Percentiles rank a stretch among this genome's conserved stretches.
Evolutionary conservation across 2,888 invertebrate species (phyloP).

Genomic region (Pseudococcus jackbeardsleyi): DNA sequence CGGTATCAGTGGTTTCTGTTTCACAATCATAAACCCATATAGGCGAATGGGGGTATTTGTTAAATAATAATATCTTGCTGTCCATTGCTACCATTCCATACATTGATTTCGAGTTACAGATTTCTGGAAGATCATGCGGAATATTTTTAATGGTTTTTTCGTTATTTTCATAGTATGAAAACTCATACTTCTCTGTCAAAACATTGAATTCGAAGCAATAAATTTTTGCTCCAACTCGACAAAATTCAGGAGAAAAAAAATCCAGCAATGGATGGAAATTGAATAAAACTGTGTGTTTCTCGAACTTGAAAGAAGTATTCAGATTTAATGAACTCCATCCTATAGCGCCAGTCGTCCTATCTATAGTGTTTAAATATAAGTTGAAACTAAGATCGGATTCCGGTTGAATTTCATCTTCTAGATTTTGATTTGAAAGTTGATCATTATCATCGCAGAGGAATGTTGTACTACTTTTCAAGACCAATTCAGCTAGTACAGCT

Average conservation of each 20-base stretch:
- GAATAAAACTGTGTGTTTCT: neutral
- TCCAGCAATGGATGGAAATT: neutral
- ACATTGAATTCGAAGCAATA: neutral
- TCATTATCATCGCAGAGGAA: neutral
- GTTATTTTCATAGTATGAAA: too few species aligned
- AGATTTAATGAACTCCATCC: neutral
- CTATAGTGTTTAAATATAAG: neutral
- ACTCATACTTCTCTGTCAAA: neutral
- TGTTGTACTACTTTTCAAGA: neutral
- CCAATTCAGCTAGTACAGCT: neutral
- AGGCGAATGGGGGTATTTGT: neutral
- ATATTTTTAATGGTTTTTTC: neutral
- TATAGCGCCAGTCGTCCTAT: neutral
- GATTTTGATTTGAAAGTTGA: neutral
- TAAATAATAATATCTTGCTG: neutral
- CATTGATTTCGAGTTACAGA: neutral
- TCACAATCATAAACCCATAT: neutral
- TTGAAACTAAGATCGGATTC: neutral
- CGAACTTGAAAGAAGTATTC: neutral
- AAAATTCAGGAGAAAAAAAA: neutral
- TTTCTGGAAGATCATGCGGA: neutral
- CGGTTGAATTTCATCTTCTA: too few species aligned
- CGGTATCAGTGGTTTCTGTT: neutral
- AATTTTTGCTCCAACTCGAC: neutral
- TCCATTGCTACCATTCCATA: neutral